A percentile compares a stretch with the other conserved stretches of the same genome.
phyloP scores from a whole-genome alignment of 2,113 vertebrate species.

The Picathartes gymnocephalus region DNA sequence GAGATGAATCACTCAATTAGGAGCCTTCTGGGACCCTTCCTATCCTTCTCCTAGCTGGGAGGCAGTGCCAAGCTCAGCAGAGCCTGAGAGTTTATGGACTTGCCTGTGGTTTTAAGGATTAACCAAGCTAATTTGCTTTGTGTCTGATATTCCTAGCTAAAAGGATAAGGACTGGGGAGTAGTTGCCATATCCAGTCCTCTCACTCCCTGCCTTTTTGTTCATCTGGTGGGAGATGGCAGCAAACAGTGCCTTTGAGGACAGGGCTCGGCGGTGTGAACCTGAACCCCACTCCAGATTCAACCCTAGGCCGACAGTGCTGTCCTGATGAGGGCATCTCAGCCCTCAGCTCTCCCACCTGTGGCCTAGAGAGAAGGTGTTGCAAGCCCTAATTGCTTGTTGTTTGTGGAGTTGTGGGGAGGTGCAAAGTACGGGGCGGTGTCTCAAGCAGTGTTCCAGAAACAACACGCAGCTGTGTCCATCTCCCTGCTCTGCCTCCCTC shows the following conservation, averaged over 20 bases:
- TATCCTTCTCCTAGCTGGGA: neutral
- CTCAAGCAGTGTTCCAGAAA: neutral
- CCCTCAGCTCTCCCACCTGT: neutral
- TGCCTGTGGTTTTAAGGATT: neutral
- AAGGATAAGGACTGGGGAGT: neutral
- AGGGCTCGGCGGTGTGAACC: neutral
- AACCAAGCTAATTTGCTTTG: neutral
- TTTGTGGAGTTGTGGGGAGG: neutral
- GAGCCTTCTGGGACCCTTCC: neutral
- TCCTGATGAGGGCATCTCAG: neutral
- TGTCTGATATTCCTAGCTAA: neutral
- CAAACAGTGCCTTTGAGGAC: neutral
- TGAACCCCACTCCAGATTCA: neutral
- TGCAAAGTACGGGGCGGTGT: rapidly evolving
- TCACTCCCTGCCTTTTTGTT: neutral
- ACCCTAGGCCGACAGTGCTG: neutral
- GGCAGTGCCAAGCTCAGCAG: neutral
- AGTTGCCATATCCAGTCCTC: neutral
- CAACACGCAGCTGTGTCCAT: neutral
- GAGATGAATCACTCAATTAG: neutral
- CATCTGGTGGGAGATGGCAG: neutral
- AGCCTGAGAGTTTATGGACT: neutral
- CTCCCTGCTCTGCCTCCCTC: neutral
- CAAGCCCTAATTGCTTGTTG: neutral
- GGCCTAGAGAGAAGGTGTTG: neutral